phyloP scores from a whole-genome alignment of 2,797 vertebrate species.

The Trichosurus vulpecula region DNA sequence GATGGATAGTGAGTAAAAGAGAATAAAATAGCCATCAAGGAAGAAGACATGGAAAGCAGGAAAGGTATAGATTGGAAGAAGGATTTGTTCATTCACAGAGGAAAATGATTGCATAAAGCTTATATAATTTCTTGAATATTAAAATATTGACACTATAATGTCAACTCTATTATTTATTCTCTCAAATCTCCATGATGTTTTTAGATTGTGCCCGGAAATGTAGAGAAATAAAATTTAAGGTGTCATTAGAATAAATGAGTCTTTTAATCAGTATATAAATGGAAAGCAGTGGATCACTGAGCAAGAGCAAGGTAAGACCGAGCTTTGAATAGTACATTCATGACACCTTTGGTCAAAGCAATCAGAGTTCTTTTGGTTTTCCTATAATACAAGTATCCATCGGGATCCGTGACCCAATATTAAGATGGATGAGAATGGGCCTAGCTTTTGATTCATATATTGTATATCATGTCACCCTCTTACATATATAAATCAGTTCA shows the following conservation, averaged over 20 bases:
- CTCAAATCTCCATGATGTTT: not conserved
- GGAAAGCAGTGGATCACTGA: not conserved
- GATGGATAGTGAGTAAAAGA: not conserved
- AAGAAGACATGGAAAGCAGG: not conserved
- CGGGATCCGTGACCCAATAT: conserved; percentile 20
- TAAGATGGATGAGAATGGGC: not conserved
- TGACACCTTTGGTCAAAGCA: not conserved
- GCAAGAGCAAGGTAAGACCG: not conserved
- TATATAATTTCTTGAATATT: not conserved
- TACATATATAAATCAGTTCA: conserved; percentile 63
- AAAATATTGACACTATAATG: not conserved
- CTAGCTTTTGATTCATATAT: not conserved
- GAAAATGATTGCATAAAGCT: not conserved
- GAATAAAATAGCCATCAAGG: not conserved
- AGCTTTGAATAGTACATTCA: not conserved
- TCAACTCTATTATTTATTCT: not conserved
- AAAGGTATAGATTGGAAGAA: not conserved
- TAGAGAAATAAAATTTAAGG: not conserved
- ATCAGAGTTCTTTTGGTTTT: not conserved
- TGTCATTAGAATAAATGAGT: not conserved
- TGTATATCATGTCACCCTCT: conserved; percentile 30
- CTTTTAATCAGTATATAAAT: not conserved
- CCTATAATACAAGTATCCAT: not conserved
- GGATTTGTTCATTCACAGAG: not conserved
- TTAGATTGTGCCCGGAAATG: not conserved